These are phyloP conservation scores for Sinotaia quadrata DNA, from an alignment of 2,888 invertebrate genomes.

Conservation along the genomic window DNA sequence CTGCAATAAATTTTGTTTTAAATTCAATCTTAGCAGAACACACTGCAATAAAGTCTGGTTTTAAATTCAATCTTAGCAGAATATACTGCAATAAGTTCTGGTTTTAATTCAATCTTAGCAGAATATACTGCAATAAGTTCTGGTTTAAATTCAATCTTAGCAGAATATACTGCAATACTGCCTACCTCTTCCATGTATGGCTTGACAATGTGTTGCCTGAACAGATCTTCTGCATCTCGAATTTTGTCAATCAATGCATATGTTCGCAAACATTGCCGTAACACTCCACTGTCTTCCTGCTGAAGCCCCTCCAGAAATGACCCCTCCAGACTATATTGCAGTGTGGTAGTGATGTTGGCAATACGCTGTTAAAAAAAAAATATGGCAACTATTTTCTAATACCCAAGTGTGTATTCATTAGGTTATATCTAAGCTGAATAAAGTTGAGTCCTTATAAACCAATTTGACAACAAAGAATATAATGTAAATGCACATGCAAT, in stretches of 20 bases:
- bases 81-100: too few relatives aligned
- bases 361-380: conserved; percentile 64
- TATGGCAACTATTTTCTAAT: too few relatives aligned
- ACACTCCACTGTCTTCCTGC: conserved; percentile 58
- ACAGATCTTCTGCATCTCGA: conserved; percentile 81
- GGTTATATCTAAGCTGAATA: too few relatives aligned
- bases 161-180: too few relatives aligned
- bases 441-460: neutral
- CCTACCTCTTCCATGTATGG: conserved; percentile 78
- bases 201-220: conserved; percentile 80
- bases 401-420: too few relatives aligned
- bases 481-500: neutral
- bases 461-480: neutral
- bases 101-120: too few relatives aligned
- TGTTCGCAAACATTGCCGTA: conserved; percentile 74
- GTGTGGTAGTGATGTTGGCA: conserved; percentile 67
- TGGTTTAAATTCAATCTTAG: too few relatives aligned
- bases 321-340: conserved; percentile 71
- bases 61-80: too few relatives aligned
- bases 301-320: conserved; percentile 70
- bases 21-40: too few relatives aligned
- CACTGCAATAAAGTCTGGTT: too few relatives aligned
- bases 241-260: conserved; percentile 81
- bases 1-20: too few relatives aligned
- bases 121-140: too few relatives aligned